These are phyloP conservation scores for Artibeus lituratus DNA, from an alignment of 2,797 vertebrate genomes.

Conservation along the genomic window DNA sequence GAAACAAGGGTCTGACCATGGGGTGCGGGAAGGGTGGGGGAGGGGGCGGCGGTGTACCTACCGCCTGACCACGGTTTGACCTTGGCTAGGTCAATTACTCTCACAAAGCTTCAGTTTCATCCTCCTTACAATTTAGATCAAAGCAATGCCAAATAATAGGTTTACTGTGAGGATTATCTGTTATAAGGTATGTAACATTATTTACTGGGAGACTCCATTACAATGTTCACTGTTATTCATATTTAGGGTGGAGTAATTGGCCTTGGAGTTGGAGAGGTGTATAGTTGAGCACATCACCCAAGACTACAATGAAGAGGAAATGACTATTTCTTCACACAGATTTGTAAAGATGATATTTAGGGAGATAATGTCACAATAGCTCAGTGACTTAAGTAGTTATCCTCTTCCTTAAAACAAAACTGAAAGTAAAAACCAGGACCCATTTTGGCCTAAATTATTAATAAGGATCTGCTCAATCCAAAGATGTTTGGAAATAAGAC, in stretches of 20 bases:
- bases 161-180: not conserved
- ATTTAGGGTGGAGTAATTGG: not conserved
- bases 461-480: not conserved
- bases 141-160: not conserved
- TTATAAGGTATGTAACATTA: not conserved
- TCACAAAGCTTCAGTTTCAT: not conserved
- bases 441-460: not conserved
- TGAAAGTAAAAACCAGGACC: not conserved
- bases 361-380: not conserved
- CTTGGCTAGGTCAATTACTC: not conserved
- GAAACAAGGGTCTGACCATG: accelerated
- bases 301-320: not conserved
- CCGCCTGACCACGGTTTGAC: accelerated
- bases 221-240: not conserved
- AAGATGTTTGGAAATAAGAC: not conserved
- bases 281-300: not conserved
- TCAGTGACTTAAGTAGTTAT: not conserved
- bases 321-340: not conserved
- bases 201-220: not conserved
- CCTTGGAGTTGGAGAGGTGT: not conserved
- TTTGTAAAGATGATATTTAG: not conserved
- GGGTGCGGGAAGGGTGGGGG: too few species aligned
- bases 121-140: not conserved
- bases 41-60: accelerated
- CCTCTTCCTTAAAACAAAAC: not conserved